Percentiles rank a stretch among this genome's conserved stretches.
These are phyloP conservation scores for Holcopasites calliopsidis DNA, from an alignment of 1,140 invertebrate genomes.

Conservation along the genomic window DNA sequence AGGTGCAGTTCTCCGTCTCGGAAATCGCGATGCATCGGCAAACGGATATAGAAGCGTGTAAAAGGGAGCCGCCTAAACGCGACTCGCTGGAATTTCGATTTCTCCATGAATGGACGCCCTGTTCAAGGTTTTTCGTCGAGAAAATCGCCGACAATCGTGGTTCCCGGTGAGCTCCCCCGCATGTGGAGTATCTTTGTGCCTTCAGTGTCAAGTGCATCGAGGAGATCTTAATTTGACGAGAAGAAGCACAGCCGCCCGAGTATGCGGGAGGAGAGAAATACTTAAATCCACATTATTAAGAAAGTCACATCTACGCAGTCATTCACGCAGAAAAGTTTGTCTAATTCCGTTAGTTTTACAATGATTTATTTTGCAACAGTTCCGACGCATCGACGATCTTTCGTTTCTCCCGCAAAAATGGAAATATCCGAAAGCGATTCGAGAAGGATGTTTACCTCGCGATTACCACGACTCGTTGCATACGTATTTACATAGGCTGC, in stretches of 20 bases:
- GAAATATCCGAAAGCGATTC: background rate
- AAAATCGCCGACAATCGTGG: constrained; percentile 27
- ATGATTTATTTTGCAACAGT: too few relatives aligned
- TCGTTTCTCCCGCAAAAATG: too few relatives aligned
- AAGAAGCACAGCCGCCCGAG: too few relatives aligned
- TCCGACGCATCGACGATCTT: too few relatives aligned
- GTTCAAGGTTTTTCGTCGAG: constrained; percentile 57
- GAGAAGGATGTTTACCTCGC: background rate
- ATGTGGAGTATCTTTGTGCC: constrained; percentile 15
- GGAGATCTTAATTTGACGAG: background rate
- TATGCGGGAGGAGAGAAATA: too few relatives aligned
- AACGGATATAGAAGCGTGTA: constrained; percentile 18
- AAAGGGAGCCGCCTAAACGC: constrained; percentile 41
- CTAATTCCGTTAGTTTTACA: too few relatives aligned
- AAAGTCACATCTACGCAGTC: too few relatives aligned
- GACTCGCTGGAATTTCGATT: constrained; percentile 60
- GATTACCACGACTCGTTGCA: background rate
- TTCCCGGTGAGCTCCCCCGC: background rate
- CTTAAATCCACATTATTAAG: too few relatives aligned
- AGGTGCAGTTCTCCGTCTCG: background rate
- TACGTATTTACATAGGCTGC: background rate
- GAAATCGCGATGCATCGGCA: background rate
- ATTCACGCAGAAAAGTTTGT: too few relatives aligned
- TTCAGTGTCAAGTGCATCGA: background rate
- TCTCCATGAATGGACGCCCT: constrained; percentile 64